These are phyloP conservation scores for Pogonognathellus flavescens DNA, from an alignment of 1,140 invertebrate genomes.

Conservation along the genomic window DNA sequence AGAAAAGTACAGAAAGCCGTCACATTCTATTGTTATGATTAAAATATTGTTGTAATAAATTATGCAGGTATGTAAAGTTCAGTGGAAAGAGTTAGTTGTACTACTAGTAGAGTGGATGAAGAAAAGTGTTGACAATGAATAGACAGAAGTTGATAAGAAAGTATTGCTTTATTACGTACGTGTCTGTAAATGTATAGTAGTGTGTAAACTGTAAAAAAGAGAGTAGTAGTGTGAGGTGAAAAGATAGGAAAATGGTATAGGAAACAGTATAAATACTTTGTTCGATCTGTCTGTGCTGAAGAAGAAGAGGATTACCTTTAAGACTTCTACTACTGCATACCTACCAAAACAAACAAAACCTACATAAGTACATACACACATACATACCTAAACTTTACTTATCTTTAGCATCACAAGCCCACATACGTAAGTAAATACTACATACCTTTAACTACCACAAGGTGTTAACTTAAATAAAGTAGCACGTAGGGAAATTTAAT, in stretches of 20 bases:
- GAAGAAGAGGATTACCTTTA: slow-evolving; percentile 21
- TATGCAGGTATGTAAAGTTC: neutral
- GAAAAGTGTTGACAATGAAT: slow-evolving; percentile 18
- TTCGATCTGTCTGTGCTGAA: slow-evolving; percentile 38
- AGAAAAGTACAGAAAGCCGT: slow-evolving; percentile 1
- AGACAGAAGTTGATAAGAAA: neutral
- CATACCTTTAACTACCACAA: slow-evolving; percentile 16
- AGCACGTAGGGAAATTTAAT: neutral
- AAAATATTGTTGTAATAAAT: neutral
- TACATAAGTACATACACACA: slow-evolving; percentile 10
- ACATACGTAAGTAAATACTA: neutral
- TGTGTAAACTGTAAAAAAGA: neutral
- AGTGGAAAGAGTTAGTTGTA: neutral
- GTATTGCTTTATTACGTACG: neutral
- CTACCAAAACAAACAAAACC: neutral
- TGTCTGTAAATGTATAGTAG: neutral
- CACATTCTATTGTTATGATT: slow-evolving; percentile 9
- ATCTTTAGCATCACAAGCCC: neutral
- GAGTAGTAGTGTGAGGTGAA: neutral
- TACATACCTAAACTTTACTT: neutral
- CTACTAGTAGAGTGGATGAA: neutral
- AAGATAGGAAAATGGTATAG: neutral
- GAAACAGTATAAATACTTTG: neutral
- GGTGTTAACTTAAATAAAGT: neutral
- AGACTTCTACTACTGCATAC: slow-evolving; percentile 10